Evolutionary conservation across 1,140 invertebrate species (phyloP), one percentile per base, ranked within the genome.

Genomic region (Druon quercuslanigerum): DNA sequence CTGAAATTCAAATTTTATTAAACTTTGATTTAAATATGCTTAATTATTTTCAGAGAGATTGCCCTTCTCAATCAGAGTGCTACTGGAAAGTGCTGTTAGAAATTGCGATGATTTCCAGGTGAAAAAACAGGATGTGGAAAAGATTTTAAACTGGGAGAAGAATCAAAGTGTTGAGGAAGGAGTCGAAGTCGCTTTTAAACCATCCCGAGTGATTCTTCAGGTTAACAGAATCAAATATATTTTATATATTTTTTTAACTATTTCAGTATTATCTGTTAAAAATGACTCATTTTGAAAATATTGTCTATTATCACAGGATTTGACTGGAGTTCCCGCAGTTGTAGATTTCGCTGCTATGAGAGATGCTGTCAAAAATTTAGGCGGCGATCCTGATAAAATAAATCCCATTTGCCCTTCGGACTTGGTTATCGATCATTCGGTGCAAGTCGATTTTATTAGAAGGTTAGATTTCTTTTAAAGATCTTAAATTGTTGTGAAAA

Each of bases 281-380:
- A 13, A 20, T 60, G 6, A 25, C 5, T 20, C 2, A 16, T 11
- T 60, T 5, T 33, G 33, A 14, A 60, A 20, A 57, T 17, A 52
- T 33, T 66, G 6, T 73, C 72, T 9, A 46, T 20, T 25, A 56
- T 17, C 2, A 14, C 86, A 97, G 96, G 97, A 98, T 92, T 96
- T 96, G 76, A 99, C 97, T 70, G 98, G 98, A n/a, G 98, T 99
- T 0, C 98, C 99, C 17, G 98, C 98, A 11, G 97, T 99, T 12
- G 98, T 99, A 13, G 99, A 99, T 91, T 98, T 99, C 93, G 99
- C 99, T 51, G 97, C 98, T 8, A 99, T 99, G 98, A 92, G 98
- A 85, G 98, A 99, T 93, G 97, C 98, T 20, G 97, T 99, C 0
- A 94, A 96, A 85, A 92, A 93, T 51, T 92, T 99, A 12, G 96